Conservation (phyloP, 2,888 invertebrate species). For the Malthinus seriepunctatus region DNA sequence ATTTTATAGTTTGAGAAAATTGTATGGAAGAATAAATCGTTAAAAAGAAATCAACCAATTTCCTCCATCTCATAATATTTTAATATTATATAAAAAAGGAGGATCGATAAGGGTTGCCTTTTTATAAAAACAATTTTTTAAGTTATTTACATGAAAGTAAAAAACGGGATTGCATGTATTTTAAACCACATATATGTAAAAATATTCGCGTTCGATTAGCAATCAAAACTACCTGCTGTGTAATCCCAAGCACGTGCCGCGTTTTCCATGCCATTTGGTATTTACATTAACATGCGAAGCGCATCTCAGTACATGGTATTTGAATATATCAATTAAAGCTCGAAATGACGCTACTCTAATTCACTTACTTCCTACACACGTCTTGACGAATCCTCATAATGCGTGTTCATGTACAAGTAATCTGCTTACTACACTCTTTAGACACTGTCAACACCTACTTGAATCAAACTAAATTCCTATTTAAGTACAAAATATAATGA, state of each 20-base stretch:
- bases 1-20: too few relatives aligned
- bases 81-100: too few relatives aligned
- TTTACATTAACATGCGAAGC: conserved; percentile 37
- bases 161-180: conserved; percentile 11
- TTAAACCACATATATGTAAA: conserved; percentile 29
- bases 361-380: conserved; percentile 39
- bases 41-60: too few relatives aligned
- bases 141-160: conserved; percentile 7
- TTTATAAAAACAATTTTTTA: neutral
- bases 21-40: too few relatives aligned
- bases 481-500: conserved; percentile 15
- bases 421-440: conserved; percentile 30
- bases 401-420: conserved; percentile 34
- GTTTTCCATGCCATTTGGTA: conserved; percentile 37
- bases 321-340: conserved; percentile 42
- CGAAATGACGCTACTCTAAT: conserved; percentile 37
- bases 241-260: conserved; percentile 34
- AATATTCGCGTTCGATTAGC: conserved; percentile 25
- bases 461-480: conserved; percentile 18
- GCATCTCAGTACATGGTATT: conserved; percentile 39
- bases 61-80: too few relatives aligned
- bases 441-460: conserved; percentile 17
- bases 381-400: conserved; percentile 39
- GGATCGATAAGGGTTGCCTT: neutral
- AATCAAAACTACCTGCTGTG: conserved; percentile 32